Percentiles rank a stretch among this genome's conserved stretches.
phyloP scores from a whole-genome alignment of 1,140 invertebrate genomes.

The Conopomorpha cramerella region DNA sequence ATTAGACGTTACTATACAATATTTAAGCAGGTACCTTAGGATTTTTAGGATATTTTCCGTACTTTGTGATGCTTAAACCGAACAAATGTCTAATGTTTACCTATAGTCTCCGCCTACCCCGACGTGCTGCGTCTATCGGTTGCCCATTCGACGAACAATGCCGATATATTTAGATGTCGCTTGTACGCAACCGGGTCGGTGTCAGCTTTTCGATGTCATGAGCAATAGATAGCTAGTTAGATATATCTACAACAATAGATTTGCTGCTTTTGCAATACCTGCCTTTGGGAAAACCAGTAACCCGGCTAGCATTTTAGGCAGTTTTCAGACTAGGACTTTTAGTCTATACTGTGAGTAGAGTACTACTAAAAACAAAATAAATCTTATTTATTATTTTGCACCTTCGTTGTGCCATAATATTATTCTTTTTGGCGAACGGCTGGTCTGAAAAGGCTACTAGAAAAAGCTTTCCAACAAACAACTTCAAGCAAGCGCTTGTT shows the following conservation, averaged over 20 bases:
- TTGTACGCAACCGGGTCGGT: constrained; percentile 13
- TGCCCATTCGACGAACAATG: constrained; percentile 1
- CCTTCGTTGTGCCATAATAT: too few species aligned
- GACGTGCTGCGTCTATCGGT: not conserved
- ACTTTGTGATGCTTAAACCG: not conserved
- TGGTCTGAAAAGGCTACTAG: too few species aligned
- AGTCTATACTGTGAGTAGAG: too few species aligned
- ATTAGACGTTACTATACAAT: not conserved
- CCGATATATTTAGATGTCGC: constrained; percentile 5
- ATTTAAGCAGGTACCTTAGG: not conserved
- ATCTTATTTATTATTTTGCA: not conserved
- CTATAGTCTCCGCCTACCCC: not conserved
- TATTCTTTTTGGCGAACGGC: too few species aligned
- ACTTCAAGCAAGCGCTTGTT: too few species aligned
- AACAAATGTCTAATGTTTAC: not conserved
- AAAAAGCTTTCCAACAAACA: too few species aligned
- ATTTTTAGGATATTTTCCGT: not conserved
- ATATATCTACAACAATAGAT: constrained; percentile 5
- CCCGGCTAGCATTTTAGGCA: too few species aligned
- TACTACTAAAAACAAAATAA: not conserved
- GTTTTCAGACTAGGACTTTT: too few species aligned
- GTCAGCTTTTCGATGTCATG: constrained; percentile 6
- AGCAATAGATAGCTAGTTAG: not conserved
- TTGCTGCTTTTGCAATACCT: constrained; percentile 1
- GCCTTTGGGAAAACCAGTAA: too few species aligned